phyloP scores from a whole-genome alignment of 1,140 invertebrate species.

The Drosophila yakuba region DNA sequence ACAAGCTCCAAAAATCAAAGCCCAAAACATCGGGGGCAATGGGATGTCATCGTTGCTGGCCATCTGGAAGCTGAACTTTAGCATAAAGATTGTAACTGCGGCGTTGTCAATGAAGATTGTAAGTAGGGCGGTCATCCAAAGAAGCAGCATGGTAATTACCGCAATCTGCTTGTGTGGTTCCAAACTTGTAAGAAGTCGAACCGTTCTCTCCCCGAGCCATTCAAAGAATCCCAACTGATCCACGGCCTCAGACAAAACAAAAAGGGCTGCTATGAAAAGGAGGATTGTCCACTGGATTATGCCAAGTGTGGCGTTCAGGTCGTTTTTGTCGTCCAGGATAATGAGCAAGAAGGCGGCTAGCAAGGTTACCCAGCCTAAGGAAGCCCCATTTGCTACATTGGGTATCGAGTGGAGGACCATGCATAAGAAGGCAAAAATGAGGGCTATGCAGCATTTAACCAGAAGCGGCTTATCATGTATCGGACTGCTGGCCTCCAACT shows the following conservation, averaged over 20 bases:
- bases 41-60: constrained; percentile 87
- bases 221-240: constrained; percentile 88
- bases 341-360: constrained; percentile 89
- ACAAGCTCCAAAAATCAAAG: constrained; percentile 90
- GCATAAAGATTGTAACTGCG: constrained; percentile 92
- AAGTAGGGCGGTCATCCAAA: constrained; percentile 90
- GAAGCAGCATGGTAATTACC: constrained; percentile 88
- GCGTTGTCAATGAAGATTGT: constrained; percentile 92
- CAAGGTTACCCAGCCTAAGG: constrained; percentile 90
- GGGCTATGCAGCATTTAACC: constrained; percentile 87
- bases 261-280: constrained; percentile 91
- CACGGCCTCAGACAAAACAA: constrained; percentile 91
- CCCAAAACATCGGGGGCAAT: constrained; percentile 89
- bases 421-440: constrained; percentile 88
- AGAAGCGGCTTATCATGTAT: constrained; percentile 88
- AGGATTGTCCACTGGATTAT: constrained; percentile 92
- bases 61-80: constrained; percentile 88
- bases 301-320: constrained; percentile 89
- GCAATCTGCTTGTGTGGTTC: constrained; percentile 86
- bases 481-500: constrained; percentile 34
- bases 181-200: constrained; percentile 87
- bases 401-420: constrained; percentile 88
- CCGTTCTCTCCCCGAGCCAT: constrained; percentile 88
- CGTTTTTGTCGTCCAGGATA: constrained; percentile 87
- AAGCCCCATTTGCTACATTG: constrained; percentile 85